Base-by-base conservation (phyloP, 2,113 vertebrate genomes). In the Melospiza georgiana region DNA sequence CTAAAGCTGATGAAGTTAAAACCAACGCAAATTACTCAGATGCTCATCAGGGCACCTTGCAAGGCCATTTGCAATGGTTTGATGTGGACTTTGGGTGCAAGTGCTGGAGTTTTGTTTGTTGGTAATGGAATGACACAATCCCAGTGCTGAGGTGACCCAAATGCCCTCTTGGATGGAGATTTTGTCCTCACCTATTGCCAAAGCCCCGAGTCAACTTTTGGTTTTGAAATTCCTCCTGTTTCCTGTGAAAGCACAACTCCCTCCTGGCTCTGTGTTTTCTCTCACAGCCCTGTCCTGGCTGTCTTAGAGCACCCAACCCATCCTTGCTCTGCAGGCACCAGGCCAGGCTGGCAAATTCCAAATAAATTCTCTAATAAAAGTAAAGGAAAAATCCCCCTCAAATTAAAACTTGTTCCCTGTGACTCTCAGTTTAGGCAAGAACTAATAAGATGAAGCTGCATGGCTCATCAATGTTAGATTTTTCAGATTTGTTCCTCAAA, bases 41-140 rank as follows among this genome's bases (percentile, higher is more conserved):
- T 44, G 8, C 24, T 68, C 33, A 25, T 31, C 13, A 35, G 24
- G 49, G 22, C 25, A 30, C 27, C 17, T 54, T 37, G 22, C 6
- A 33, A 54, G 24, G 31, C 11, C 2, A 7, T 54, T 55, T 87
- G 25, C 49, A 67, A 1, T 37, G 21, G 9, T 35, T 67, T 71
- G 15, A 49, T 62, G 27, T 48, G 37, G 35, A 23, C 24, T 58
- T 27, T 2, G 22, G 41, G 6, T 66, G 9, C 28, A 86, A 6
- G 7, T 33, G 4, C 41, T 62, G n/a, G n/a, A 30, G 4, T 4
- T 46, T 19, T 1, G 0, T 2, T 27, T 31, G 9, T 23, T 77
- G 58, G 20, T 43, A 24, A 14, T 3, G 19, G 21, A 48, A 44
- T 21, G 77, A 13, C 21, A 9, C 10, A 35, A 12, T 33, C 3